Evolutionary conservation across 2,797 vertebrate genomes (phyloP), one percentile per base, ranked within the genome.

Genomic region (Loriculus beryllinus): DNA sequence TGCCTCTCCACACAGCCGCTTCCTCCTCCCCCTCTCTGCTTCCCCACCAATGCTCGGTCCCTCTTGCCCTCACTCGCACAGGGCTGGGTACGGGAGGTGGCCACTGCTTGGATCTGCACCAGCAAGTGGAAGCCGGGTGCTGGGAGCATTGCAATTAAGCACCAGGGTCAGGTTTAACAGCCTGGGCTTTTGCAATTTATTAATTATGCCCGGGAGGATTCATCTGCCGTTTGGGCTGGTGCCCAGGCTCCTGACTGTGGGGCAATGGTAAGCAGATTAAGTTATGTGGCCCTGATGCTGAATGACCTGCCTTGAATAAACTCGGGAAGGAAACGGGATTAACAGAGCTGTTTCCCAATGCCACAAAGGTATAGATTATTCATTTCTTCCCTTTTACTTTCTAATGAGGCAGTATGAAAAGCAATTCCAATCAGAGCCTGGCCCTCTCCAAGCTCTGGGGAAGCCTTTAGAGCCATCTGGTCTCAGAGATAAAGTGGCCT

Each of bases 391-490:
- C 76, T 92, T 96, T 88, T 93, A 40, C 85, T 94, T 96, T 94
- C 86, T 95, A 92, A 93, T 52, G 64, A 91, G 48, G 56, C 35
- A 6, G 60, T 82, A 88, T 39, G 33, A 89, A 96, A 90, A 78
- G 85, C 80, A 71, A 90, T 93, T 93, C 72, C 90, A 93, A 90
- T 80, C 48, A 65, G 7, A 81, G 69, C 35, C 42, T 81, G 76
- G 72, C 65, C 72, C 76, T 91, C 92, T 83, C 72, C 70, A 71
- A 71, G 70, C 80, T 93, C 93, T 93, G 37, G 85, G 96, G 94
- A 96, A 95, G 91, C 88, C 91, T 90, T 96, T 92, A 90, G 81
- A 95, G 74, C 69, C 87, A 43, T 95, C 76, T 96, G 96, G 96
- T 76, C 47, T 43, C 13, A 54, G 80, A 96, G 96, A 96, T 96